These are phyloP conservation scores for Aphrophora alni DNA, from an alignment of 2,888 invertebrate genomes.

Conservation along the genomic window DNA sequence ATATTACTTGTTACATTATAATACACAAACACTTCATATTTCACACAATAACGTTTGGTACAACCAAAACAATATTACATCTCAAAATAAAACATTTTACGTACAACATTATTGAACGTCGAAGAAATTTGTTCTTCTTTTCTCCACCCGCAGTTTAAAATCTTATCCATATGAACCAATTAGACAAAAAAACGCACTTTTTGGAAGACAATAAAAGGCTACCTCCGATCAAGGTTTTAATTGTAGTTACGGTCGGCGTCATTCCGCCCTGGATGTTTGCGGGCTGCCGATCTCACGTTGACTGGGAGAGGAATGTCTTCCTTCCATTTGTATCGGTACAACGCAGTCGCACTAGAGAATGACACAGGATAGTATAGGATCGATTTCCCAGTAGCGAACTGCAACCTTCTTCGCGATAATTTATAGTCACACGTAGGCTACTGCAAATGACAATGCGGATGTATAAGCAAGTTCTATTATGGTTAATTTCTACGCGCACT, in stretches of 20 bases:
- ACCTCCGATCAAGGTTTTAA: not conserved
- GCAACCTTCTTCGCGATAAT: no score
- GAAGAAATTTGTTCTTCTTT: not conserved
- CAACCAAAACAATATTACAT: not conserved
- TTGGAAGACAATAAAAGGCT: not conserved
- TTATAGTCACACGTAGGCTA: no score
- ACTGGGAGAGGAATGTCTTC: not conserved
- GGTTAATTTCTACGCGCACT: no score
- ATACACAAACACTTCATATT: not conserved
- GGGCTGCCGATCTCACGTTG: conserved; percentile 2
- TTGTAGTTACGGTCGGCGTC: not conserved
- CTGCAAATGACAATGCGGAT: no score
- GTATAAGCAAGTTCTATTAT: no score
- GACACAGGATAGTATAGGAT: not conserved
- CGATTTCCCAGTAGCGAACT: no score
- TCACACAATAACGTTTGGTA: not conserved
- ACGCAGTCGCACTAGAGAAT: not conserved
- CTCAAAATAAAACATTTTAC: not conserved
- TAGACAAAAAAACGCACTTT: not conserved
- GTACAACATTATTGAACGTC: not conserved
- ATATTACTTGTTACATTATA: not conserved
- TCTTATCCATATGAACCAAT: not conserved
- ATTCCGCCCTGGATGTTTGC: not conserved
- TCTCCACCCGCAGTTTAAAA: not conserved
- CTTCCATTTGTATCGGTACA: not conserved